phyloP scores from a whole-genome alignment of 2,797 vertebrate genomes.

The Pterois miles region DNA sequence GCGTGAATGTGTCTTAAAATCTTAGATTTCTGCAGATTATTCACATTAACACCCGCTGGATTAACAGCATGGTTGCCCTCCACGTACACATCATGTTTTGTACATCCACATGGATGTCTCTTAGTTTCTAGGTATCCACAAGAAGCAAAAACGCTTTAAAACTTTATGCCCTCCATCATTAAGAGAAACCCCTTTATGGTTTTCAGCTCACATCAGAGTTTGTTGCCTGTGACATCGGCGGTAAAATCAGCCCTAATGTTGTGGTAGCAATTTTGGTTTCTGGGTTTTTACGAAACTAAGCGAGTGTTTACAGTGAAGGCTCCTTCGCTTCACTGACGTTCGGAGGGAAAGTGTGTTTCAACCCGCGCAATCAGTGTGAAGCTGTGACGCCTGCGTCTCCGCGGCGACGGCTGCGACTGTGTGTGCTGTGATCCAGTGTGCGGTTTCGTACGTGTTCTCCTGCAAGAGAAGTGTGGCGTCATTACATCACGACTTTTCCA shows the following conservation, averaged over 20 bases:
- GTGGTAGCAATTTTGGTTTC: slow-evolving; percentile 67
- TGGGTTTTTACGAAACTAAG: not conserved
- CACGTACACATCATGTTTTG: slow-evolving; percentile 29
- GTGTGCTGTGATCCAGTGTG: slow-evolving; percentile 16
- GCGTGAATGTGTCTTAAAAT: not conserved
- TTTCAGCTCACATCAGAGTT: slow-evolving; percentile 62
- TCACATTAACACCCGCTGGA: slow-evolving; percentile 8
- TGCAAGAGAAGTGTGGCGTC: slow-evolving; percentile 63
- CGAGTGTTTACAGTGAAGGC: slow-evolving; percentile 40
- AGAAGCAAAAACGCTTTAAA: slow-evolving; percentile 2
- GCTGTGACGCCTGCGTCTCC: slow-evolving; percentile 34
- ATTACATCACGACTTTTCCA: slow-evolving; percentile 82
- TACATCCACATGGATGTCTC: slow-evolving; percentile 3
- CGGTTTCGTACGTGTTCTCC: slow-evolving; percentile 52
- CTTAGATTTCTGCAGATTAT: not conserved
- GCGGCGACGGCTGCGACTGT: slow-evolving; percentile 24
- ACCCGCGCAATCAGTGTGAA: slow-evolving; percentile 44
- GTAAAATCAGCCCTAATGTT: slow-evolving; percentile 62
- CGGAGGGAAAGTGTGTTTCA: slow-evolving; percentile 45
- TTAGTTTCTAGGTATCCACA: slow-evolving; percentile 43
- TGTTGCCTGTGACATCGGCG: slow-evolving; percentile 55
- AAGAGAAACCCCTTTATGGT: slow-evolving; percentile 55
- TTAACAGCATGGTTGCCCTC: not conserved
- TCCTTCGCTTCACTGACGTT: slow-evolving; percentile 26
- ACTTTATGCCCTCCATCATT: slow-evolving; percentile 38